A percentile compares a stretch with the other conserved stretches of the same genome.
These are phyloP conservation scores for Schizopygopsis pylzovi DNA, from an alignment of 2,797 vertebrate species.

Conservation along the genomic window DNA sequence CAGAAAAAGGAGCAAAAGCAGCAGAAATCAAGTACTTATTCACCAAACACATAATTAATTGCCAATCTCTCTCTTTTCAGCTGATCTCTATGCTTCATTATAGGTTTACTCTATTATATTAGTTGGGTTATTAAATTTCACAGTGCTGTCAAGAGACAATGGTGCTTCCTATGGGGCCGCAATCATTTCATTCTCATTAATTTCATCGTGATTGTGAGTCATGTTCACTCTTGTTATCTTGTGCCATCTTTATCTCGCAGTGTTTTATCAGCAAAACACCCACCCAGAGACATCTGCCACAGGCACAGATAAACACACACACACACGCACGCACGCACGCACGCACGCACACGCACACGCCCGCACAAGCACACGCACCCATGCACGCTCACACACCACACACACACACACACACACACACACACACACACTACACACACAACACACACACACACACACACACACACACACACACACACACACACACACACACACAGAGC, in stretches of 20 bases:
- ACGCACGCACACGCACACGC: background rate
- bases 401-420: no score
- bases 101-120: background rate
- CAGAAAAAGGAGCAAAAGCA: background rate
- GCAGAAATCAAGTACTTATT: background rate
- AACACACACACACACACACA: background rate
- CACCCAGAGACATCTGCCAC: background rate
- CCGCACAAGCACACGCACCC: no score
- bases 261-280: slow-evolving; percentile 30
- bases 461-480: no score
- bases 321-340: background rate
- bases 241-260: slow-evolving; percentile 29
- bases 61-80: background rate
- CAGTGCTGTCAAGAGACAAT: slow-evolving; percentile 11
- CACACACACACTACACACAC: background rate
- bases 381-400: no score
- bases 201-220: slow-evolving; percentile 13
- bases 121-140: slow-evolving; percentile 17
- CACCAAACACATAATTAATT: background rate
- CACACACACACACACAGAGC: no score
- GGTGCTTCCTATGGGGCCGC: background rate
- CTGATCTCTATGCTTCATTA: background rate
- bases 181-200: slow-evolving; percentile 14
- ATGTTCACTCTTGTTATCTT: background rate
- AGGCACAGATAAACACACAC: slow-evolving; percentile 1